Evolutionary conservation across 1,140 invertebrate genomes (phyloP).

Genomic region (Eufriesea mexicana): DNA sequence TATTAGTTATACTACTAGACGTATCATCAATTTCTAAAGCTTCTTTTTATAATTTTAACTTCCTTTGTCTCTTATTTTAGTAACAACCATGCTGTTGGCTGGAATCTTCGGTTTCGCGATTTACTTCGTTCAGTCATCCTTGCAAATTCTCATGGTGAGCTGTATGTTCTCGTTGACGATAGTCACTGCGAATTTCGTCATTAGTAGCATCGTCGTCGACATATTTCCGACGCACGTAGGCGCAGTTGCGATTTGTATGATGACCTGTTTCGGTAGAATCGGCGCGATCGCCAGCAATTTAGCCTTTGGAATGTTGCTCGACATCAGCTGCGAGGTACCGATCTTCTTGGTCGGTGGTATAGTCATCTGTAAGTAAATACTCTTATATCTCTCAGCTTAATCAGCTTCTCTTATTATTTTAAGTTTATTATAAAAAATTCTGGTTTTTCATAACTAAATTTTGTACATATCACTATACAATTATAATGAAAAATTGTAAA

Average conservation of each 20-base stretch:
- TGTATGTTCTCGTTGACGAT: conserved; percentile 83
- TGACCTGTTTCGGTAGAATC: conserved; percentile 81
- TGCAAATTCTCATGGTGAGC: conserved; percentile 81
- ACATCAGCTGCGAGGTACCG: conserved; percentile 81
- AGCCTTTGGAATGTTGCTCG: conserved; percentile 82
- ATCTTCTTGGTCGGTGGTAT: conserved; percentile 81
- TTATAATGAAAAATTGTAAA: too few species aligned
- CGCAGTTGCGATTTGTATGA: conserved; percentile 82
- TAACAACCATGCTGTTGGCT: conserved; percentile 81
- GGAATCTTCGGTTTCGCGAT: conserved; percentile 80
- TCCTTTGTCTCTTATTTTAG: conserved; percentile 61
- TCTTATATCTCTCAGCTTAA: not conserved
- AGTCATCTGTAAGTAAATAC: conserved; percentile 75
- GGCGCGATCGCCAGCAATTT: conserved; percentile 84
- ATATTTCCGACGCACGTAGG: conserved; percentile 83
- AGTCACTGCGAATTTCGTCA: conserved; percentile 83
- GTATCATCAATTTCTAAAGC: not conserved
- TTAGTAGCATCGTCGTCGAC: conserved; percentile 83
- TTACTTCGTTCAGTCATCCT: conserved; percentile 81
- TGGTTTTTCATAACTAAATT: too few species aligned
- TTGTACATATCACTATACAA: too few species aligned
- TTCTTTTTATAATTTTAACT: not conserved
- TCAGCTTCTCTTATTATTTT: not conserved
- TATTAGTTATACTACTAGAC: too few species aligned
- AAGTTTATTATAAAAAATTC: too few species aligned